Evolutionary conservation across 1,140 invertebrate genomes (phyloP), one percentile per base, ranked within the genome.

Genomic region (Anagrus nilaparvatae): DNA sequence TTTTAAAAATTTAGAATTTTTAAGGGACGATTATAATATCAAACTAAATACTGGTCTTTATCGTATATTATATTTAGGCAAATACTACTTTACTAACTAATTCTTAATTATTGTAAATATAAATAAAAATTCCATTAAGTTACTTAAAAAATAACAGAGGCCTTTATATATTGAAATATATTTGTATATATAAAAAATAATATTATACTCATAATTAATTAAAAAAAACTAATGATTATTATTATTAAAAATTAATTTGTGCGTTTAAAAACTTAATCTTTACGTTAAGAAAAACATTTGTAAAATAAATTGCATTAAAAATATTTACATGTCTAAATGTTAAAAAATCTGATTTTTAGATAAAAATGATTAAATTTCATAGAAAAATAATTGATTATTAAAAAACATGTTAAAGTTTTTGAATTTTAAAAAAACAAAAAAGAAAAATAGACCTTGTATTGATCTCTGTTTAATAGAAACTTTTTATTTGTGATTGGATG

Each of bases 341-440:
- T 31, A 16, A 31, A 14, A 31, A 31, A 31, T 14, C n/a, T 31
- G 29, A 14, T 31, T 31, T n/a, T n/a, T n/a, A n/a, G 36, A 32
- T 18, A 27, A 35, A 25, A 24, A 44, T 44, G 38, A 14, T 42
- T 31, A 23, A 41, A 46, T 45, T 18, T 37, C 23, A 38, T 46
- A 30, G 20, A n/a, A n/a, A n/a, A n/a, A n/a, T n/a, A n/a, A n/a
- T n/a, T n/a, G n/a, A n/a, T n/a, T n/a, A n/a, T n/a, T 59, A 54
- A 46, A 50, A 52, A 52, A 51, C 51, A 53, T 58, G 62, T 65
- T 65, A 52, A 65, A 60, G 62, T 63, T 63, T 65, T 59, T 44
- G 56, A 65, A 63, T 60, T 63, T 58, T 65, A 65, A 63, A 58
- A n/a, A n/a, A n/a, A n/a, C n/a, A n/a, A n/a, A n/a, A n/a, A n/a